Base-by-base conservation (phyloP, 1,140 invertebrate species). In the Pseudobourletiella spinata region DNA sequence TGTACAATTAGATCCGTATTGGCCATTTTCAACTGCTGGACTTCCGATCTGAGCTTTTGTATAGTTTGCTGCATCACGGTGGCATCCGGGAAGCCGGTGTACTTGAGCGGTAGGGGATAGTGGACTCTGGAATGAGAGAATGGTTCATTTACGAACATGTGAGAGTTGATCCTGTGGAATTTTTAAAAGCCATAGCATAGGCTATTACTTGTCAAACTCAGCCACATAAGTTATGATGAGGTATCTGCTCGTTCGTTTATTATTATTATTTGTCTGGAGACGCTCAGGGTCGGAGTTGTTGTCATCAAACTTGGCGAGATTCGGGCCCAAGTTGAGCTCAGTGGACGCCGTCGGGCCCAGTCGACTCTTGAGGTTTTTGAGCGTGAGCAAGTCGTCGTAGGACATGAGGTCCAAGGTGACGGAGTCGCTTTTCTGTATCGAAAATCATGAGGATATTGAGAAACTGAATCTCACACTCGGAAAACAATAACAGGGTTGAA, bases 21-120 rank as follows among this genome's bases (percentile, higher is more conserved):
- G 6, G 61, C 30, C 0, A 15, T 16, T 28, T 57, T 44, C 16
- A 70, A 25, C 26, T 52, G 39, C 30, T 25, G 35, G 1, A 79
- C 70, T 74, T 80, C 77, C 3, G 70, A 63, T 64, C 78, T 75
- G 3, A 80, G 68, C 69, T 71, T 74, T 61, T 73, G 69, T 26
- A 80, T 79, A 0, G 75, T 79, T 3, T 72, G 71, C 74, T 79
- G 78, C 20, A 80, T 67, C 63, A 78, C 70, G 39, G 67, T 26
- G 22, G 78, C 75, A 73, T 79, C 76, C 11, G 79, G 79, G 50
- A 74, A 73, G 46, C 77, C 78, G 68, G 74, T 76, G 63, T 80
- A 79, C 57, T 78, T 76, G 63, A 80, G 46, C 14, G 78, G 75
- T 56, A 80, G 68, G 35, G 79, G 78, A 71, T 80, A 80, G 70